Evolutionary conservation across 2,888 invertebrate genomes (phyloP).

Genomic region (Drosophila sordidula): DNA sequence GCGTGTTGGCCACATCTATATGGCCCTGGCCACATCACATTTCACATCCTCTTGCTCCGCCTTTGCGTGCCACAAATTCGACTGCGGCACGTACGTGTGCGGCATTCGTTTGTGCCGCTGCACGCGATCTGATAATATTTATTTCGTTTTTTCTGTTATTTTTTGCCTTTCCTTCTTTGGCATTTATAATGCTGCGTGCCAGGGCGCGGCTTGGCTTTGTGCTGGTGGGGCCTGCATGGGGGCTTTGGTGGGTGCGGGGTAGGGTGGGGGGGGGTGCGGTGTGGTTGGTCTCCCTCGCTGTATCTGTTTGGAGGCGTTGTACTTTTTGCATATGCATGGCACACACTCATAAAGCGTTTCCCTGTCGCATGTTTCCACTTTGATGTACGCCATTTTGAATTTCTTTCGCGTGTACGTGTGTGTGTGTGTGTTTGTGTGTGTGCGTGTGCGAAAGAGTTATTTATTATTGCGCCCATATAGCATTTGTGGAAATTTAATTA

Average conservation of each 20-base stretch:
- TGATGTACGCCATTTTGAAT: conserved; percentile 76
- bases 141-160: conserved; percentile 29
- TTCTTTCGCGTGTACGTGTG: conserved; percentile 11
- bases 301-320: conserved; percentile 33
- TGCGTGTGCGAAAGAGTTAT: conserved; percentile 50
- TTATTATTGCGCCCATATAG: conserved; percentile 43
- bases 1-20: conserved; percentile 51
- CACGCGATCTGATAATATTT: conserved; percentile 81
- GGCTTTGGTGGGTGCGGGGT: background rate
- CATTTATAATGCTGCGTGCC: conserved; percentile 74
- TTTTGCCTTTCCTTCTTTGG: conserved; percentile 44
- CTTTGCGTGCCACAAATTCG: conserved; percentile 69
- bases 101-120: conserved; percentile 69
- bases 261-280: background rate
- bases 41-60: conserved; percentile 44
- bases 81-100: conserved; percentile 67
- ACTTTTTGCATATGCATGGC: conserved; percentile 66
- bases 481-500: conserved; percentile 51
- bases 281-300: background rate
- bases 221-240: background rate
- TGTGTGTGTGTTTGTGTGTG: conserved; percentile 16
- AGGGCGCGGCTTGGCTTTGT: conserved; percentile 55
- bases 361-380: conserved; percentile 72
- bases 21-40: conserved; percentile 21
- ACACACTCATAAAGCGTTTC: conserved; percentile 63